A percentile compares a stretch with the other conserved stretches of the same genome.
These are phyloP conservation scores for Neoascia interrupta DNA, from an alignment of 2,888 invertebrate species.

Conservation along the genomic window DNA sequence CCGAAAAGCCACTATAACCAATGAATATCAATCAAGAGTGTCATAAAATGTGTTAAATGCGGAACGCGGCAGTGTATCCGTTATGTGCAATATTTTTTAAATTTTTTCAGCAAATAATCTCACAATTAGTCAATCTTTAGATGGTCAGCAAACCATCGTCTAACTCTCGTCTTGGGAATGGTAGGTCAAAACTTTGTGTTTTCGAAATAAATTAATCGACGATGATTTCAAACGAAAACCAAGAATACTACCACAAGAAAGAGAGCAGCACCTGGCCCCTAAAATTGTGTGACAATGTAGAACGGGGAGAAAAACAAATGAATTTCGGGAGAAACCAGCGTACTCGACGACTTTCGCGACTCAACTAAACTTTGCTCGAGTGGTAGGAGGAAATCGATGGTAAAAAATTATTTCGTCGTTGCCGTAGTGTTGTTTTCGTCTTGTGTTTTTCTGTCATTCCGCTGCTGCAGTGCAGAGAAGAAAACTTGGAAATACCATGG, in stretches of 20 bases:
- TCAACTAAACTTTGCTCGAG: slow-evolving; percentile 75
- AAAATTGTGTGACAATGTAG: slow-evolving; percentile 70
- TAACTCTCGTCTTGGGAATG: slow-evolving; percentile 47
- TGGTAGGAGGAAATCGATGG: slow-evolving; percentile 73
- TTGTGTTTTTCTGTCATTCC: neutral
- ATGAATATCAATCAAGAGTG: slow-evolving; percentile 48
- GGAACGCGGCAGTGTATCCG: slow-evolving; percentile 30
- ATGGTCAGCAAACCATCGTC: slow-evolving; percentile 60
- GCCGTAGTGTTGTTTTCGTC: slow-evolving; percentile 14
- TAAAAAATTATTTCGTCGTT: slow-evolving; percentile 61
- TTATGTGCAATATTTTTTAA: slow-evolving; percentile 47
- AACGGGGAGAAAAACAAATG: slow-evolving; percentile 5
- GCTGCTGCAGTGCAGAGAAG: slow-evolving; percentile 36
- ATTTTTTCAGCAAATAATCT: slow-evolving; percentile 44
- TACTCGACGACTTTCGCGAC: slow-evolving; percentile 80
- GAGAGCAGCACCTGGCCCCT: slow-evolving; percentile 71
- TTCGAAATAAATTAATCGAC: neutral
- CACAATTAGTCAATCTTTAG: slow-evolving; percentile 51
- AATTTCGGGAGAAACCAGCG: slow-evolving; percentile 71
- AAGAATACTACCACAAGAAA: slow-evolving; percentile 71
- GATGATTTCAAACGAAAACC: slow-evolving; percentile 41
- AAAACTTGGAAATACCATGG: slow-evolving; percentile 60
- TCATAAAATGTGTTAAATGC: slow-evolving; percentile 28
- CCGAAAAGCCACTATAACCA: slow-evolving; percentile 24
- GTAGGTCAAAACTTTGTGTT: slow-evolving; percentile 11